phyloP scores from a whole-genome alignment of 2,888 invertebrate species.

The Onthophagus sagittarius region DNA sequence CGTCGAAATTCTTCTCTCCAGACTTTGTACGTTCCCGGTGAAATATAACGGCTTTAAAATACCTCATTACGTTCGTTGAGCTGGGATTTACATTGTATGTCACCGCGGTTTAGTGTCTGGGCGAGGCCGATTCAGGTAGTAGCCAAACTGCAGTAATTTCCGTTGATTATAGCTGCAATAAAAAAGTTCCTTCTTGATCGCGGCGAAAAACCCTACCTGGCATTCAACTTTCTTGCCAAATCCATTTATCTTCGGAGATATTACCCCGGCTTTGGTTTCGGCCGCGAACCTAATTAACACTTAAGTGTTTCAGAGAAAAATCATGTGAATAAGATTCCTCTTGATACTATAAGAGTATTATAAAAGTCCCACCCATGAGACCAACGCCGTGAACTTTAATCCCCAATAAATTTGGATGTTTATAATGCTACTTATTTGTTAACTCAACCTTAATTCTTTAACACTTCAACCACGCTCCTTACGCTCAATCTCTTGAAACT shows the following conservation, averaged over 20 bases:
- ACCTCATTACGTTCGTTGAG: slow-evolving; percentile 23
- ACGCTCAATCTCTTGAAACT: background rate
- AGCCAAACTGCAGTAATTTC: background rate
- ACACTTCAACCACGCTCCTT: background rate
- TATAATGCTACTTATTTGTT: background rate
- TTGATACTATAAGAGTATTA: background rate
- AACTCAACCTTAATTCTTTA: background rate
- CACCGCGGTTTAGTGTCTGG: background rate
- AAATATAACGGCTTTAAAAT: slow-evolving; percentile 23
- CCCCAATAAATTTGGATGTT: background rate
- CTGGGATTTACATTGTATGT: background rate
- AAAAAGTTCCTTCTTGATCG: background rate
- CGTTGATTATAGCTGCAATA: background rate
- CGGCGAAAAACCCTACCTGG: background rate
- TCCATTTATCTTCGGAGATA: background rate
- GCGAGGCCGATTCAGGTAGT: background rate
- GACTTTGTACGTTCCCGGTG: slow-evolving; percentile 15
- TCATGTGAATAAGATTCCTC: background rate
- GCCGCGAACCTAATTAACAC: background rate
- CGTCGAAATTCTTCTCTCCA: slow-evolving; percentile 16
- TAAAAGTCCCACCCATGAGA: background rate
- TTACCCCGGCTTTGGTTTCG: background rate
- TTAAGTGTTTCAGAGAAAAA: background rate
- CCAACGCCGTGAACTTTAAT: background rate
- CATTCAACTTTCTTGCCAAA: background rate